These are phyloP conservation scores for Andrena minutula DNA, from an alignment of 2,888 invertebrate species.

Conservation along the genomic window DNA sequence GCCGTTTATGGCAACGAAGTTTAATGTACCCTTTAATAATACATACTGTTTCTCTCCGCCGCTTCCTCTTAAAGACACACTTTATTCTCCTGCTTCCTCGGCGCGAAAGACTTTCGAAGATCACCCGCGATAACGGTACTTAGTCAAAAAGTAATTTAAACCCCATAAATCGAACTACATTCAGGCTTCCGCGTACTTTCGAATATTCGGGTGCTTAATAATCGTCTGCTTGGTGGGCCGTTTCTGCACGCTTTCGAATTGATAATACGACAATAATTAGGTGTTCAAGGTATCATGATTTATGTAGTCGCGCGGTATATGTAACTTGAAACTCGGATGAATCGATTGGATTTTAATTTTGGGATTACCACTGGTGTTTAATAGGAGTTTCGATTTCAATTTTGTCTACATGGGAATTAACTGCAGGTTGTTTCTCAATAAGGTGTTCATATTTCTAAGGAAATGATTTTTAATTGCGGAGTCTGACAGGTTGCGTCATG, in stretches of 20 bases:
- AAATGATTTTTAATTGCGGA: constrained; percentile 1
- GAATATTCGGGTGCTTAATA: constrained; percentile 41
- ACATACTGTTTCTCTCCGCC: constrained; percentile 24
- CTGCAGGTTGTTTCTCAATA: too few relatives aligned
- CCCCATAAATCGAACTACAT: constrained; percentile 39
- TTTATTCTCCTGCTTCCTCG: constrained; percentile 9
- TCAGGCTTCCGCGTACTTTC: constrained; percentile 50
- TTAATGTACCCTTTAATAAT: constrained; percentile 53
- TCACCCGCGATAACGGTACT: constrained; percentile 46
- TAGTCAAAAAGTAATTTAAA: constrained; percentile 50
- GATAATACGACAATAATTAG: constrained; percentile 28
- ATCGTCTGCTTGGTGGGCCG: background rate
- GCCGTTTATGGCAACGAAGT: constrained; percentile 2
- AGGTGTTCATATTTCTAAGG: background rate
- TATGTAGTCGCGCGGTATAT: background rate
- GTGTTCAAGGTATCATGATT: constrained; percentile 14
- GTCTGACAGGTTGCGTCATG: background rate
- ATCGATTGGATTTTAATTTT: background rate
- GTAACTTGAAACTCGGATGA: background rate
- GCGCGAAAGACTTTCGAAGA: constrained; percentile 21
- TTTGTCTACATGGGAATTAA: too few relatives aligned
- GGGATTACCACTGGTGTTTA: background rate
- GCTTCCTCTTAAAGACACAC: constrained; percentile 7
- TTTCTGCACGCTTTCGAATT: constrained; percentile 43
- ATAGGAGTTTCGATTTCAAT: too few relatives aligned